Evolutionary conservation across 1,140 invertebrate genomes (phyloP).

Genomic region (Dendroctonus ponderosae): DNA sequence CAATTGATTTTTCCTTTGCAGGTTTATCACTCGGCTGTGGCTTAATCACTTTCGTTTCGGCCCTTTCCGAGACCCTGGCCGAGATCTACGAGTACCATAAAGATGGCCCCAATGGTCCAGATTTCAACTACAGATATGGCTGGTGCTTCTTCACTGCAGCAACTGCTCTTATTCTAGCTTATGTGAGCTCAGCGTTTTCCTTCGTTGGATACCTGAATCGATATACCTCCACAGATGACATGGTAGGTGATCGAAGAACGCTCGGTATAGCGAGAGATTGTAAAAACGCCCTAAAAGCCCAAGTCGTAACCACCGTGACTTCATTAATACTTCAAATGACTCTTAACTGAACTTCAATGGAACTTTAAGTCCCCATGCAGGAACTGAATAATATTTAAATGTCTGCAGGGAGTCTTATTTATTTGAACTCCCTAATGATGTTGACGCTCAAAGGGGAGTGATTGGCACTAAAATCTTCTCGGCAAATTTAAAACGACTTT

Average conservation of each 20-base stretch:
- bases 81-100: constrained; percentile 53
- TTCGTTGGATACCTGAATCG: constrained; percentile 64
- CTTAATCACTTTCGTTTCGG: constrained; percentile 62
- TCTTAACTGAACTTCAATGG: background rate
- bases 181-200: constrained; percentile 64
- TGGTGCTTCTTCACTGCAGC: constrained; percentile 71
- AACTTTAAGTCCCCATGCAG: background rate
- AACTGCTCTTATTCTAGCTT: constrained; percentile 63
- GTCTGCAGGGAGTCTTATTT: constrained; percentile 6
- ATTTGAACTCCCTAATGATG: constrained; percentile 10
- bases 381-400: constrained; percentile 6
- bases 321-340: background rate
- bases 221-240: constrained; percentile 63
- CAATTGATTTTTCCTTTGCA: constrained; percentile 51
- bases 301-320: background rate
- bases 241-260: constrained; percentile 53
- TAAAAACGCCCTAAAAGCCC: background rate
- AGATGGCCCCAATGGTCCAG: constrained; percentile 39
- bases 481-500: constrained; percentile 4
- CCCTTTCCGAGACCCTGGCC: constrained; percentile 61
- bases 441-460: constrained; percentile 6
- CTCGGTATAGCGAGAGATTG: background rate
- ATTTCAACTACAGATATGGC: constrained; percentile 65
- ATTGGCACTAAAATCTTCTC: constrained; percentile 9
- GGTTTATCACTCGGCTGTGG: constrained; percentile 63